phyloP scores from a whole-genome alignment of 2,113 vertebrate genomes.

The Rhea americana region DNA sequence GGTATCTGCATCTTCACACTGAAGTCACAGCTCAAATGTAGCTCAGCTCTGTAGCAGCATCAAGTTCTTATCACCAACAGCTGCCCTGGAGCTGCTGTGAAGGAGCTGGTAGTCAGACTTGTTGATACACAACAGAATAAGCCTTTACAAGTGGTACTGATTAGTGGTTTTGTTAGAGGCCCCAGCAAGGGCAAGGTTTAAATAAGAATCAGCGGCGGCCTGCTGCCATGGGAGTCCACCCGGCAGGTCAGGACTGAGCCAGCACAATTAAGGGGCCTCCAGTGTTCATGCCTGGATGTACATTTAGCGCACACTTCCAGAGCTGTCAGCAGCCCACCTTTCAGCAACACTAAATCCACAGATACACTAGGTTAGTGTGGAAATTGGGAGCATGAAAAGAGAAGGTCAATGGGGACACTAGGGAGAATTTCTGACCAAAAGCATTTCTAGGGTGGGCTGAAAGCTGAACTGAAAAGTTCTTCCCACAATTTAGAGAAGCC shows the following conservation, averaged over 20 bases:
- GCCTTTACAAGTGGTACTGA: not conserved
- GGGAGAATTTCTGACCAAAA: not conserved
- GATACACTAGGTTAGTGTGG: rapidly evolving
- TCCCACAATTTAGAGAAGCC: not conserved
- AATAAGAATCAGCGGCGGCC: not conserved
- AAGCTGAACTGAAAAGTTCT: not conserved
- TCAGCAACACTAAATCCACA: not conserved
- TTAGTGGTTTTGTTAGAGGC: not conserved
- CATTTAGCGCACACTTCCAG: rapidly evolving
- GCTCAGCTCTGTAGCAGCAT: not conserved
- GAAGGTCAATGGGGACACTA: not conserved
- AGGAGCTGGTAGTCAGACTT: not conserved
- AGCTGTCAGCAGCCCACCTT: not conserved
- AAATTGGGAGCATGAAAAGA: rapidly evolving
- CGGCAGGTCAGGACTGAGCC: not conserved
- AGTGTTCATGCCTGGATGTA: rapidly evolving
- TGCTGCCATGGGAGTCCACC: not conserved
- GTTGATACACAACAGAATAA: not conserved
- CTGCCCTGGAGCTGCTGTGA: not conserved
- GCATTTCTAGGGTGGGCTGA: not conserved
- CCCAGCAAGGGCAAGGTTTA: not conserved
- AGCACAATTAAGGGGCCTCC: not conserved
- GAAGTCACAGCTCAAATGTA: not conserved
- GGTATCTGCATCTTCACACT: rapidly evolving
- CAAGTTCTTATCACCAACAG: not conserved